Base-by-base conservation (phyloP, 2,797 vertebrate species). In the Phaenicophaeus curvirostris region DNA sequence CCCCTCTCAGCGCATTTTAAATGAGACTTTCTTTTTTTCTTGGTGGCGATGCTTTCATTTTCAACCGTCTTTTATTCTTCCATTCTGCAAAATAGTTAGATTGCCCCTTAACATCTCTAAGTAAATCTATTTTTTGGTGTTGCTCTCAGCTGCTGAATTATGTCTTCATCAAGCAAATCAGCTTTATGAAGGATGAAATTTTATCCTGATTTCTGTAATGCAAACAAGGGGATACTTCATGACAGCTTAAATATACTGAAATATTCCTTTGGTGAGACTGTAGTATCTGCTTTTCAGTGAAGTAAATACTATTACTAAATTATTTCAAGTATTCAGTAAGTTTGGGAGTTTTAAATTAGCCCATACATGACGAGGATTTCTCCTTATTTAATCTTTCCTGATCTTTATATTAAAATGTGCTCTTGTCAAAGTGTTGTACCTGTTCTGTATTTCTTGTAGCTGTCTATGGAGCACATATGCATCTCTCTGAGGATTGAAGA, bases 401-500 rank as follows among this genome's bases (percentile, higher is more conserved):
- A 39, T 85, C 67, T 89, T 89, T 41, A 17, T 68, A 3, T 66
- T 57, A 42, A 75, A 76, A 79, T 81, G 50, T 82, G 58, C 57
- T 84, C 55, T 51, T 71, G 2, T 85, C 58, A 51, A 42, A 85
- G 51, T 90, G 5, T 66, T 18, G 54, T 89, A 12, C 82, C 59
- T 65, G 51, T n/a, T 90, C 88, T 69, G 73, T 11, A 27, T 14
- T 83, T 87, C 71, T 87, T 15, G 13, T 44, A 15, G 77, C 13
- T 74, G 53, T 65, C 85, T 87, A 15, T 76, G 78, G 86, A 83
- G 66, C 77, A 76, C 66, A 73, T 28, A 66, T 44, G 48, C 83
- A 86, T 55, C 73, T 81, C 54, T 55, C n/a, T 69, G 71, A 82
- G 63, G 48, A 73, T 94, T 57, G 72, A 90, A 95, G 27, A 68